These are phyloP conservation scores for Eupithecia centaureata DNA, from an alignment of 2,888 invertebrate species.

Conservation along the genomic window DNA sequence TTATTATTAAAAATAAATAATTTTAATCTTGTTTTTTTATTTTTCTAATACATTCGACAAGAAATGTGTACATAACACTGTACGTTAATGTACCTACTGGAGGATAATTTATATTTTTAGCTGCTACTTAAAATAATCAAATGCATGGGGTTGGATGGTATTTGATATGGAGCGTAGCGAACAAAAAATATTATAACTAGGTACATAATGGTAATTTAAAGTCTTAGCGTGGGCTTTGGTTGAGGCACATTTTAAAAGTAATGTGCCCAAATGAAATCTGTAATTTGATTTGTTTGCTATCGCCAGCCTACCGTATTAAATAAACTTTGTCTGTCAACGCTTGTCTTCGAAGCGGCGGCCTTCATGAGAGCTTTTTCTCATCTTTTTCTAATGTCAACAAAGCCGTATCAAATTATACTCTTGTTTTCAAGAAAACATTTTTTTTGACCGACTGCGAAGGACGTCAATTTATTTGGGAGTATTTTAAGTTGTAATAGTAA, in stretches of 20 bases:
- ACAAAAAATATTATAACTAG: not conserved
- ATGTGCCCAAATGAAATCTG: conserved; percentile 26
- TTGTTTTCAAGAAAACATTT: not conserved
- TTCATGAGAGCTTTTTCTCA: conserved; percentile 13
- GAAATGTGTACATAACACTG: no score
- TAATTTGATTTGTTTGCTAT: conserved; percentile 43
- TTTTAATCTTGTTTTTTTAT: no score
- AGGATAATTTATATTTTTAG: not conserved
- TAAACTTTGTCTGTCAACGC: conserved; percentile 33
- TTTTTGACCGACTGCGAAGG: not conserved
- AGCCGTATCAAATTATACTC: conserved; percentile 49
- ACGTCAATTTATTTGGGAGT: not conserved
- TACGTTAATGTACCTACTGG: no score
- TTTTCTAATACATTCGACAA: no score
- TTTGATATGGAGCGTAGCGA: not conserved
- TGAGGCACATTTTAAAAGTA: not conserved
- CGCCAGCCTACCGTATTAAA: conserved; percentile 21
- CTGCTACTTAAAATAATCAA: not conserved
- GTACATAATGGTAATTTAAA: no score
- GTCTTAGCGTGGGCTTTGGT: not conserved
- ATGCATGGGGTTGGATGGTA: not conserved
- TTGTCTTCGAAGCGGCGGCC: conserved; percentile 19
- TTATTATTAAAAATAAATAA: no score
- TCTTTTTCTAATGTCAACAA: conserved; percentile 46
- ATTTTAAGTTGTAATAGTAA: no score